Base-by-base conservation (phyloP, 2,888 invertebrate species). In the Imbricaverruca yamaguchii region DNA sequence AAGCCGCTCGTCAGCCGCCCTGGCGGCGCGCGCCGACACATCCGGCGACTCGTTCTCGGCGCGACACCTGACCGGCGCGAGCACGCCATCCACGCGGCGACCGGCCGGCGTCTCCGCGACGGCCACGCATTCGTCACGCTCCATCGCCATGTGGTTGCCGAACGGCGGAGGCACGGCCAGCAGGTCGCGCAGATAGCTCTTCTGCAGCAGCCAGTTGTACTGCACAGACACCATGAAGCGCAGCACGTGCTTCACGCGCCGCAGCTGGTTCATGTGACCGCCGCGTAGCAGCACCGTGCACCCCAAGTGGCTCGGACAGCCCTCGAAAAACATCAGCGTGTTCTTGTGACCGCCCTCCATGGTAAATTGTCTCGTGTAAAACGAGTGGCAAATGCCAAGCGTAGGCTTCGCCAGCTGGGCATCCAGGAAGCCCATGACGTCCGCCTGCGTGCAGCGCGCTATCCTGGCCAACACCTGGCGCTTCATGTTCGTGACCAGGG, bases 301-400 rank as follows among this genome's bases (percentile, higher is more conserved):
- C 0, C 95, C 96, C 2, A 96, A 89, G 85, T 94, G 92, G 85
- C 92, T 91, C 0, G 93, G 92, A 84, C 97, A 93, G 11, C 96
- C 96, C 87, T 97, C 97, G 84, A 98, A 92, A 84, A 94, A 93
- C 94, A 98, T 95, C 59, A 98, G 88, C 0, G 95, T 95, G 89
- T 98, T 98, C 55, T 89, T 88, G 65, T 69, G 59, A 23, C 63
- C 80, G 12, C 80, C 69, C 53, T 78, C 80, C 61, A 83, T 53
- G 65, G 80, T 59, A 86, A 84, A 90, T 91, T 82, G 87, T 89
- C 84, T 91, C 89, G 23, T 90, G 85, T 93, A 93, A 88, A 97
- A 97, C 84, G 91, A 90, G 85, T 92, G 91, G 86, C 96, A 96
- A 53, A 91, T 91, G 11, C 97, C 98, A 21, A 97, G 89, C 82